A percentile compares a stretch with the other conserved stretches of the same genome.
Conservation (phyloP, 30 jellyfish, hydroid and myxozoan species). For the Haliclystus octoradiatus region DNA sequence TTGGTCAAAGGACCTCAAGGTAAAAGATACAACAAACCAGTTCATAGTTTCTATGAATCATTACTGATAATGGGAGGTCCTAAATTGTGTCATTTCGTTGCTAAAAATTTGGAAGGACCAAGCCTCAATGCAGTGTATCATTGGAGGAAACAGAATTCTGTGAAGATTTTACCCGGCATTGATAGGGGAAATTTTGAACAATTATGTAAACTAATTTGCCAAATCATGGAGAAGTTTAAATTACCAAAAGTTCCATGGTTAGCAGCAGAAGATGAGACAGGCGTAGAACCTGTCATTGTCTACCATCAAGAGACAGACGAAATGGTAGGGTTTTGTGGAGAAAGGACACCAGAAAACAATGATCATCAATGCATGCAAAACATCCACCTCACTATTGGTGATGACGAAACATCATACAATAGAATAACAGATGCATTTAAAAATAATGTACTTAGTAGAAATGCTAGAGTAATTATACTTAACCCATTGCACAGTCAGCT, state of each 20-base stretch:
- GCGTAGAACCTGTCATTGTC: background rate
- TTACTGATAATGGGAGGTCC: constrained; percentile 1
- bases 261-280: constrained; percentile 16
- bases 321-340: constrained; percentile 11
- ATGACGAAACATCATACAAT: background rate
- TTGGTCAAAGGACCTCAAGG: background rate
- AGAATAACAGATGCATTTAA: background rate
- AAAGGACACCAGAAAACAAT: background rate
- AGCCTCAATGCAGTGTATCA: background rate
- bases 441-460: too few species aligned
- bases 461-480: too few species aligned
- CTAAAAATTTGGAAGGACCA: constrained; percentile 12
- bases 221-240: background rate
- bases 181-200: too few species aligned
- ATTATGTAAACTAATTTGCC: too few species aligned
- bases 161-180: too few species aligned
- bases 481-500: too few species aligned
- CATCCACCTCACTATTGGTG: background rate
- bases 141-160: constrained; percentile 7
- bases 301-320: constrained; percentile 6
- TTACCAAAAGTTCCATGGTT: background rate
- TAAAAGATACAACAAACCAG: background rate
- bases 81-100: constrained; percentile 1
- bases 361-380: background rate
- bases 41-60: background rate